These are phyloP conservation scores for Caenorhabditis afra DNA, from an alignment of 2,888 invertebrate genomes.

Conservation along the genomic window DNA sequence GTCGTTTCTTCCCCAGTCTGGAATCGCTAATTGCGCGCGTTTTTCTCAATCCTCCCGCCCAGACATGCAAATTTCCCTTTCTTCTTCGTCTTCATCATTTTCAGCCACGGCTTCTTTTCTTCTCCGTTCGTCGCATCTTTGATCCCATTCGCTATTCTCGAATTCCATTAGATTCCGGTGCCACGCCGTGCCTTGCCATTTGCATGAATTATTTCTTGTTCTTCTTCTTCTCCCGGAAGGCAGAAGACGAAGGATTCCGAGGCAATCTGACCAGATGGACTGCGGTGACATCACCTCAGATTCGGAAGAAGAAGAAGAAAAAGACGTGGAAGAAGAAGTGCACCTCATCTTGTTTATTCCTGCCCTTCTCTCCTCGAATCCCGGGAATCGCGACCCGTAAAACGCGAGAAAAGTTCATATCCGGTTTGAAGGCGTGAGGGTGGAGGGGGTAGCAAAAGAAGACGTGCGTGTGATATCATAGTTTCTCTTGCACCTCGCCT, in stretches of 20 bases:
- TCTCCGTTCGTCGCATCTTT: too few relatives aligned
- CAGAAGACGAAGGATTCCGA: too few relatives aligned
- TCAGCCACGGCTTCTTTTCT: too few relatives aligned
- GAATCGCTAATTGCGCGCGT: background rate
- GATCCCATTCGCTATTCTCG: background rate
- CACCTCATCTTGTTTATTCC: background rate
- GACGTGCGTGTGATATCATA: slow-evolving; percentile 9
- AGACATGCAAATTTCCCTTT: slow-evolving; percentile 20
- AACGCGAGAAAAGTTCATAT: slow-evolving; percentile 11
- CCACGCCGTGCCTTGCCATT: slow-evolving; percentile 5
- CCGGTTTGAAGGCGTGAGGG: slow-evolving; percentile 1
- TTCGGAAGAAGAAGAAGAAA: background rate
- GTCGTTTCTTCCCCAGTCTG: background rate
- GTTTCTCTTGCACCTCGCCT: background rate
- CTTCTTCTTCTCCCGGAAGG: background rate
- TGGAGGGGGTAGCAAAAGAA: background rate
- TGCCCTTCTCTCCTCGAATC: too few relatives aligned
- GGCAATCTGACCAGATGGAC: background rate
- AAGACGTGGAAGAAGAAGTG: background rate
- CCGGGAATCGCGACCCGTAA: too few relatives aligned
- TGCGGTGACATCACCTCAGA: slow-evolving; percentile 2
- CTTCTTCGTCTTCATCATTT: background rate
- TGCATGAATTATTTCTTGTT: slow-evolving; percentile 9
- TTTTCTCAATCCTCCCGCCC: background rate
- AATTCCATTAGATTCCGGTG: background rate